Evolutionary conservation across 2,888 invertebrate species (phyloP).

Genomic region (Aporophyla lueneburgensis): DNA sequence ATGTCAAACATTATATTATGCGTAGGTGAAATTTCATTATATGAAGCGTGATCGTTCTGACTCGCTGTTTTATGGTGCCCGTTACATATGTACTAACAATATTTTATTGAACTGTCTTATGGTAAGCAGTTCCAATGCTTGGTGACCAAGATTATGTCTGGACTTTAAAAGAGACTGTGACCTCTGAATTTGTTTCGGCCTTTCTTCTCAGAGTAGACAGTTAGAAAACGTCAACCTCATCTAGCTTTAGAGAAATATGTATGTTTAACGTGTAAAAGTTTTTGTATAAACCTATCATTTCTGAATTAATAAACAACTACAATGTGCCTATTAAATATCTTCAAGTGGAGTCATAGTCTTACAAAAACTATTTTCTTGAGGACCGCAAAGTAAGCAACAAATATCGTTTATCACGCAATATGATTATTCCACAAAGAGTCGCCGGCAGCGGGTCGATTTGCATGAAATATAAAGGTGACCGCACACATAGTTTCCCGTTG

Average conservation of each 20-base stretch:
- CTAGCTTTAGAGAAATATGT: no score
- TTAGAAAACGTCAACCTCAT: no score
- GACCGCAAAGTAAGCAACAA: conserved; percentile 64
- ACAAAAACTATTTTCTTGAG: conserved; percentile 55
- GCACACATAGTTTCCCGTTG: conserved; percentile 87
- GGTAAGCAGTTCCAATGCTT: neutral
- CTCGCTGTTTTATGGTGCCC: conserved; percentile 40
- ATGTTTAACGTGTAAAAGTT: no score
- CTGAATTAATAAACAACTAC: conserved; percentile 28
- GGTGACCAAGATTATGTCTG: no score
- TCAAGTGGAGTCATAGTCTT: conserved; percentile 38
- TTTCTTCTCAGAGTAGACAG: no score
- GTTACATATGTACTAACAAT: conserved; percentile 42
- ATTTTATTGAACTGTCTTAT: conserved; percentile 18
- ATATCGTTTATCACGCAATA: conserved; percentile 78
- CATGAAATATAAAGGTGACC: conserved; percentile 91
- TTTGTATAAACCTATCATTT: no score
- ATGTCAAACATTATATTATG: conserved; percentile 73
- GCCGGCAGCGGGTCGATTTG: conserved; percentile 80
- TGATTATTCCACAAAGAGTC: conserved; percentile 79
- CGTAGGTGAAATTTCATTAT: conserved; percentile 78
- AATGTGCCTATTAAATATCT: conserved; percentile 28
- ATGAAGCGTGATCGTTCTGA: conserved; percentile 53
- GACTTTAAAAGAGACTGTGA: no score
- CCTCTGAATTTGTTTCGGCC: no score